Evolutionary conservation across 2,797 vertebrate species (phyloP), one percentile per base, ranked within the genome.

Genomic region (Anas acuta): DNA sequence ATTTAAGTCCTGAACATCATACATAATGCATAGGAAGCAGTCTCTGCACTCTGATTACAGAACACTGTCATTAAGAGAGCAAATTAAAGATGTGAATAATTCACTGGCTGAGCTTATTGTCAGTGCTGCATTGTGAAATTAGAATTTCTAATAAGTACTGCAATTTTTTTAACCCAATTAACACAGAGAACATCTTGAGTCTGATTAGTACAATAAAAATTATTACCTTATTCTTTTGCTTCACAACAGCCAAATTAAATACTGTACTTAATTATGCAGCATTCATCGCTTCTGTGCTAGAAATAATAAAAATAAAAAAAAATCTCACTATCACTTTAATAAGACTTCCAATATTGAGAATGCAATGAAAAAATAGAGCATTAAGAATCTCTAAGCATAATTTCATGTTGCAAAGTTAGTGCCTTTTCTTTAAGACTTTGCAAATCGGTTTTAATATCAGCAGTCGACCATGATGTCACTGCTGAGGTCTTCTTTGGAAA

Each of bases 11-110:
- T 98, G 98, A 98, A 97, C 98, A 97, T 98, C 98, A 98, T 98
- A 98, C 98, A 98, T 98, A 98, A 98, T 98, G 98, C 98, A 98
- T 98, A 98, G 97, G 97, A 98, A 98, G 98, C 98, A 98, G 98
- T 97, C 98, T 97, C 98, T 98, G 98, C 98, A 98, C 98, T 98
- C 98, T 98, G 98, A 98, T 98, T 98, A 98, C 98, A 98, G 98
- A 98, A 98, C 97, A 98, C 98, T 98, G 98, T 98, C 98, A 98
- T 98, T 98, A 98, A 98, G 98, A 98, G 98, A 98, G 98, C 98
- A 98, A 98, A 98, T 98, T 98, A 98, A 98, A 98, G 98, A 98
- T 98, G 98, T 98, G 98, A 98, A 98, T 98, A 98, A 98, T 98
- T 98, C 98, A 98, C 98, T 98, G 98, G 97, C 97, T 98, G 97